Evolutionary conservation across 2,797 vertebrate genomes (phyloP), one percentile per base, ranked within the genome.

Genomic region (Coilia nasus): DNA sequence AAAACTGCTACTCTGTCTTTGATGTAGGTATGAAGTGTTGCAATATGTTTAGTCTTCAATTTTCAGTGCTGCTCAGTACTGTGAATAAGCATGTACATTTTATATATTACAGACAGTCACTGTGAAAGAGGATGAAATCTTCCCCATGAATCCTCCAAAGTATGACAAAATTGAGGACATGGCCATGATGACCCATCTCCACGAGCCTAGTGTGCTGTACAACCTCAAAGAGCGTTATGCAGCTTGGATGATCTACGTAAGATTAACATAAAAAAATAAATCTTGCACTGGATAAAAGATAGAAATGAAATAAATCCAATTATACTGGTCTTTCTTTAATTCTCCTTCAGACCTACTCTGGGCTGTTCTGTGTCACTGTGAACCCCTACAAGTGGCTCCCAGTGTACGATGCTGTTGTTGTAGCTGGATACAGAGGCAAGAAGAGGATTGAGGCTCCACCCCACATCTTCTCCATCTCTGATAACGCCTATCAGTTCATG

Each of bases 161-260:
- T 98, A 86, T 0, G 97, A 98, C 1, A 98, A 97, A 87, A 97
- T 98, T 0, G 97, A 98, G 95, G 97, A 98, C 93, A 98, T 98
- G 97, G 97, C 96, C 90, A 98, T 98, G 97, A 97, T 98, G 97
- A 98, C 97, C 75, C 97, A 97, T 89, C 95, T 98, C 86, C 97
- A 97, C 0, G 96, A 97, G 81, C 96, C 92, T 95, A 3, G 2
- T 54, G 50, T 54, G 50, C 14, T 54, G 50, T 54, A 54, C 50
- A 54, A 54, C 50, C 50, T 54, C 50, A 54, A 54, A 54, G 50
- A 54, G 50, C 50, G 50, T 54, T 54, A 54, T 54, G 50, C 50
- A 54, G 50, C 50, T 3, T 54, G 50, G 50, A 54, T 54, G 50
- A 54, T 54, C 50, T 54, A 54, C 50, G 50, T 54, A 54, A 54